These are phyloP conservation scores for Cuniculus paca DNA, from an alignment of 2,797 vertebrate genomes.

Conservation along the genomic window DNA sequence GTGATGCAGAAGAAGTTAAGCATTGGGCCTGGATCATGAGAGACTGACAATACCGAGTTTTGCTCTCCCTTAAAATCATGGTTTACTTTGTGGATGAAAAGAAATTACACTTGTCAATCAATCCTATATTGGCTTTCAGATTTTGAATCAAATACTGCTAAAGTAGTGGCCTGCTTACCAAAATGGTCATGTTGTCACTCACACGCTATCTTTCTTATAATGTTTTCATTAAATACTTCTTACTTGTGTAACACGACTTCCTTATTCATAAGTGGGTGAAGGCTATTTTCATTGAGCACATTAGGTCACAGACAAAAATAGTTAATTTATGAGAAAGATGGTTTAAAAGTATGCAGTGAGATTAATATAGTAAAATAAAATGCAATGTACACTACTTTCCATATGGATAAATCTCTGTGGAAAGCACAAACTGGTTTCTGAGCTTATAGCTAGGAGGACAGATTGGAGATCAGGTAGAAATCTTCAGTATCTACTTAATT, in stretches of 20 bases:
- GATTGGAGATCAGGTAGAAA: background rate
- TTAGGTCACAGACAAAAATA: background rate
- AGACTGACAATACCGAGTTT: background rate
- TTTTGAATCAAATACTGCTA: background rate
- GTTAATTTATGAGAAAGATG: background rate
- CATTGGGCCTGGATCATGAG: background rate
- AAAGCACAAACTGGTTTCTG: background rate
- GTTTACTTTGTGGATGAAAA: background rate
- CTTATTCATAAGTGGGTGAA: background rate
- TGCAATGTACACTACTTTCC: background rate
- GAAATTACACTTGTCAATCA: background rate
- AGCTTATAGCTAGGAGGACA: background rate
- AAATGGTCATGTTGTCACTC: background rate
- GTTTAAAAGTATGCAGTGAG: background rate
- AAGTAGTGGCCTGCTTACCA: background rate
- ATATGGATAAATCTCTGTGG: background rate
- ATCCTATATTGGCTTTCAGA: background rate
- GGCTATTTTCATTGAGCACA: background rate
- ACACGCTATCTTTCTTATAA: background rate
- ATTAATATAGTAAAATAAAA: background rate
- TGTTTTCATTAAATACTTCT: background rate
- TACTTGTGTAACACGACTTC: background rate
- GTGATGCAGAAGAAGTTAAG: background rate
- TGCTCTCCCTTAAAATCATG: background rate
- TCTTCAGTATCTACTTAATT: background rate